Percentiles rank a stretch among this genome's conserved stretches.
Evolutionary conservation across 2,888 invertebrate species (phyloP).

Genomic region (Hyles lineata): DNA sequence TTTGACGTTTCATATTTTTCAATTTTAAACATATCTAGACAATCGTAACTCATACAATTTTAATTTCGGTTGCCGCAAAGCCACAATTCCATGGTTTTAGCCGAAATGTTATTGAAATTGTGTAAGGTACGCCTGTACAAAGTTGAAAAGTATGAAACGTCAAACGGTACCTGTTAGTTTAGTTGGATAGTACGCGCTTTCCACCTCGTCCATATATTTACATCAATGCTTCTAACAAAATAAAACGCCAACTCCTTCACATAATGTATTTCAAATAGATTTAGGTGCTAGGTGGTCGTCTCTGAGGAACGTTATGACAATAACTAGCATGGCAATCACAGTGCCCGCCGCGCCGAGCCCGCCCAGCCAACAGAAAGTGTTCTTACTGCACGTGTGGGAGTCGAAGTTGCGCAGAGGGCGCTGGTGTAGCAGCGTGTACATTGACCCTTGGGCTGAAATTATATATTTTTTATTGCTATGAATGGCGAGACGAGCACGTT

Average conservation of each 20-base stretch:
- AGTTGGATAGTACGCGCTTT: too few relatives aligned
- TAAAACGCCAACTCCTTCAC: background rate
- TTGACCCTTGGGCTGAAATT: conserved; percentile 12
- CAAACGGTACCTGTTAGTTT: too few relatives aligned
- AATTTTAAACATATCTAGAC: too few relatives aligned
- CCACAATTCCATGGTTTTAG: too few relatives aligned
- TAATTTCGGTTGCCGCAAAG: too few relatives aligned
- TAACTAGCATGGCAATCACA: background rate
- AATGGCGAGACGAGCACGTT: too few relatives aligned
- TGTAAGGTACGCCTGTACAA: too few relatives aligned
- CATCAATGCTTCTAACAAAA: background rate
- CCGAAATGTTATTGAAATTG: too few relatives aligned
- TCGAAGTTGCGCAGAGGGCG: conserved; percentile 22
- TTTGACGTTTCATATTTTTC: too few relatives aligned
- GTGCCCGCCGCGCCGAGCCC: conserved; percentile 3
- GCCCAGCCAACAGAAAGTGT: conserved; percentile 28
- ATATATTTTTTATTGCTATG: background rate
- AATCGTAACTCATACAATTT: too few relatives aligned
- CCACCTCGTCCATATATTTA: too few relatives aligned
- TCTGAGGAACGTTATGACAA: conserved; percentile 14
- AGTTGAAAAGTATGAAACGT: too few relatives aligned
- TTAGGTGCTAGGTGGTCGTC: background rate
- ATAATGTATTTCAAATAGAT: background rate
- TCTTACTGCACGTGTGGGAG: conserved; percentile 20
- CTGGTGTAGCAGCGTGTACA: background rate